Evolutionary conservation across 2,113 vertebrate species (phyloP).

Genomic region (Muntiacus muntjak): DNA sequence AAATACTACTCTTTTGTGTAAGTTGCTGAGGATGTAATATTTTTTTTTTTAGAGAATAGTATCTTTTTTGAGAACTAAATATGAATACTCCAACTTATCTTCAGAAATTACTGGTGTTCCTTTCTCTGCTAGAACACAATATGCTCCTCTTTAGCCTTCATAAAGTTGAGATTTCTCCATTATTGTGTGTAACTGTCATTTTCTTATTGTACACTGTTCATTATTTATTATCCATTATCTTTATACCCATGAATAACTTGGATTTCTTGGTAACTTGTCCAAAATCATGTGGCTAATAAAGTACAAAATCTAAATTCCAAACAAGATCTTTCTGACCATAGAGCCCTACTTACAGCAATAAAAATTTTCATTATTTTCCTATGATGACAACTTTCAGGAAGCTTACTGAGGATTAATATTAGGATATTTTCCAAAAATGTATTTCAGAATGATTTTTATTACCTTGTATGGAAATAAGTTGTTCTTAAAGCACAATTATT

Average conservation of each 20-base stretch:
- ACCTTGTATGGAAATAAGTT: not conserved
- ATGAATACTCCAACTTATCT: not conserved
- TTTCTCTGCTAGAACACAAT: not conserved
- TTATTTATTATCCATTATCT: not conserved
- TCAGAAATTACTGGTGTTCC: not conserved
- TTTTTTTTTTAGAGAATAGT: not conserved
- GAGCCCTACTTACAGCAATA: not conserved
- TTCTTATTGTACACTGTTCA: not conserved
- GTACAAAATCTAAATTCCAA: not conserved
- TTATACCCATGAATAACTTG: not conserved
- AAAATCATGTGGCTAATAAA: not conserved
- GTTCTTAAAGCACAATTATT: not conserved
- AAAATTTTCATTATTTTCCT: not conserved
- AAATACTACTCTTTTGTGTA: not conserved
- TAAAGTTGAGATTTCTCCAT: not conserved
- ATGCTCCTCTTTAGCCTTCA: not conserved
- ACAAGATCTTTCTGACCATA: not conserved
- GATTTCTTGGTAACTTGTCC: not conserved
- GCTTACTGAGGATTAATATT: not conserved
- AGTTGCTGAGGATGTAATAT: not conserved
- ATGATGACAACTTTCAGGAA: not conserved
- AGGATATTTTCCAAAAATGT: not conserved
- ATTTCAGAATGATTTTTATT: not conserved
- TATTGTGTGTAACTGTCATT: not conserved
- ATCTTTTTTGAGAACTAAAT: not conserved